These are phyloP conservation scores for Tineola bisselliella DNA, from an alignment of 2,888 invertebrate species.

Conservation along the genomic window DNA sequence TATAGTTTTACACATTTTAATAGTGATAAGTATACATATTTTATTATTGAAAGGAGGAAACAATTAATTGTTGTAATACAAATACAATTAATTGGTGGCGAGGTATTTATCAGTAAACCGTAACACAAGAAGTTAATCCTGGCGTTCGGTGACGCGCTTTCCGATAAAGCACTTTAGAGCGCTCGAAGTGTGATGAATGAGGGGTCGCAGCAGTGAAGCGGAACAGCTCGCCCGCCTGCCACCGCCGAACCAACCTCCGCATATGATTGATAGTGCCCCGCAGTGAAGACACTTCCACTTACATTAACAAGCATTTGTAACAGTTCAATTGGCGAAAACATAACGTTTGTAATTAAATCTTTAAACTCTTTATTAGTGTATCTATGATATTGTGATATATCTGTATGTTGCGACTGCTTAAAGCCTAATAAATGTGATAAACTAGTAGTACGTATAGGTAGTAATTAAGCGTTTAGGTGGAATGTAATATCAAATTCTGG, in stretches of 20 bases:
- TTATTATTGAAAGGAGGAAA: no score
- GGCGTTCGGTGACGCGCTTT: conserved; percentile 20
- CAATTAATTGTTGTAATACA: background rate
- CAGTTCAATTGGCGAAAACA: background rate
- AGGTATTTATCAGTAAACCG: conserved; percentile 5
- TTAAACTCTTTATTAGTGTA: background rate
- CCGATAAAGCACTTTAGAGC: conserved; percentile 53
- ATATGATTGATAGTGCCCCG: conserved; percentile 49
- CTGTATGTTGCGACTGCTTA: background rate
- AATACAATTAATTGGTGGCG: background rate
- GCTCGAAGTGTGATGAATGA: conserved; percentile 62
- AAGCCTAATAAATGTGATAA: background rate
- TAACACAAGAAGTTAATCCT: conserved; percentile 23
- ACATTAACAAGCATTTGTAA: conserved; percentile 12
- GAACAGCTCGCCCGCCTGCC: conserved; percentile 31
- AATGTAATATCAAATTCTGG: conserved; percentile 5
- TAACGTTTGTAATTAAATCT: background rate
- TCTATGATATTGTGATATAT: background rate
- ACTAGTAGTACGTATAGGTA: background rate
- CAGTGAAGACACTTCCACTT: conserved; percentile 9
- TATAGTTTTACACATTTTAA: no score
- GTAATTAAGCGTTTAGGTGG: background rate
- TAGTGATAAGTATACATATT: no score
- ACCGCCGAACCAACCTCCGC: conserved; percentile 17
- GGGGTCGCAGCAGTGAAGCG: conserved; percentile 35